Evolutionary conservation across 2,797 vertebrate genomes (phyloP), one percentile per base, ranked within the genome.

Genomic region (Sebastes variabilis): DNA sequence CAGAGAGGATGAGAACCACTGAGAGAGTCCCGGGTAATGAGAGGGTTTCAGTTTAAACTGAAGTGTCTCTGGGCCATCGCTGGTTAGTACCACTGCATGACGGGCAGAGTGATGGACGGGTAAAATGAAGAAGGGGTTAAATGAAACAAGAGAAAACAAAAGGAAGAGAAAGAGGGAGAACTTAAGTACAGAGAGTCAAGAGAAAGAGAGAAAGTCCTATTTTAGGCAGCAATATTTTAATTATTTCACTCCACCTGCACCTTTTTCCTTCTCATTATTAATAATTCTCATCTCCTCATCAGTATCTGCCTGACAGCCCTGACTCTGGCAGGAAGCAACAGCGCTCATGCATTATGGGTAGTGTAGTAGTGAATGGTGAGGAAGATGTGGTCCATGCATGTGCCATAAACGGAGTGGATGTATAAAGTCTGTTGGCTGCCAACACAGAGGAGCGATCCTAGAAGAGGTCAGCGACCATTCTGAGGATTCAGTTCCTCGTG

Each of bases 341-440:
- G 77, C 56, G 16, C 67, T 83, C 89, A 90, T 93, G 93, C 91
- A 92, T 91, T 66, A 86, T 92, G 92, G 87, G 87, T 72, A 71
- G 85, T 78, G 80, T 79, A 77, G 77, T 81, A 8, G 76, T 87
- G 88, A 67, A 87, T 86, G 84, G 82, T 75, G 79, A 86, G 80
- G 86, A 87, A 55, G 81, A 88, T 84, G 82, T 82, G 67, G 80
- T 85, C 72, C 91, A 93, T 92, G 89, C 88, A 90, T 80, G 87
- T 85, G 84, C 77, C 76, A 83, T 66, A 79, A 85, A 88, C 76
- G 78, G 49, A 73, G 72, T 67, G 73, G 56, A 77, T 36, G 72
- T 52, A 11, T 22, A 49, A 80, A 67, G 62, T 69, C 46, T 69
- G 36, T 59, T 24, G 71, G 73, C 72, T 64, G 79, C 49, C 55